These are phyloP conservation scores for Tympanoctomys barrerae DNA, from an alignment of 2,797 vertebrate species.

Conservation along the genomic window DNA sequence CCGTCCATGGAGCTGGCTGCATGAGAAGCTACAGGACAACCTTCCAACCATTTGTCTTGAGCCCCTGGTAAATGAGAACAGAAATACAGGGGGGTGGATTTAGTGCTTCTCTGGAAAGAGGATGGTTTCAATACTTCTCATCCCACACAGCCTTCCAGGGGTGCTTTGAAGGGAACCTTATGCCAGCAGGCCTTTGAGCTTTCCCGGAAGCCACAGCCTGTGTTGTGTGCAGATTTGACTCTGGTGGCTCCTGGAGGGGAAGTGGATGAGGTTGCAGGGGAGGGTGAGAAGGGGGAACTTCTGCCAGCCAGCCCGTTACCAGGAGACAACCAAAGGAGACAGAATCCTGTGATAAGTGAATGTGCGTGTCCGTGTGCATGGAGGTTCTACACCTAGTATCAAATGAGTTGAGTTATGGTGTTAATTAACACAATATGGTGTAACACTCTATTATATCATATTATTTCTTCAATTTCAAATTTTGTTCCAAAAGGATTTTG, in stretches of 20 bases:
- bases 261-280: conserved; percentile 86
- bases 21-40: background rate
- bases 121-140: conserved; percentile 88
- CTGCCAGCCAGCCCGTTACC: conserved; percentile 75
- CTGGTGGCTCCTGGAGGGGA: conserved; percentile 89
- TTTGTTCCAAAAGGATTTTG: background rate
- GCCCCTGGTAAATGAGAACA: conserved; percentile 77
- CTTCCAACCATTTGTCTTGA: conserved; percentile 72
- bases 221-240: conserved; percentile 92
- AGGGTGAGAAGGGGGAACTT: conserved; percentile 77
- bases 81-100: conserved; percentile 77
- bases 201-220: conserved; percentile 89
- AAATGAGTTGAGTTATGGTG: background rate
- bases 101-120: conserved; percentile 83
- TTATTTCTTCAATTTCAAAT: conserved; percentile 33
- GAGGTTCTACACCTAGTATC: background rate
- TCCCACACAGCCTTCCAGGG: conserved; percentile 95
- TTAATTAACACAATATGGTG: background rate
- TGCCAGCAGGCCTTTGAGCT: conserved; percentile 85
- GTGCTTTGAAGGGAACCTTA: conserved; percentile 92
- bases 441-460: background rate
- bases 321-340: background rate
- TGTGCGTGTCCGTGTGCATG: background rate
- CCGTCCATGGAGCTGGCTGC: background rate
- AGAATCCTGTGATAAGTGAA: background rate